Evolutionary conservation across 2,113 vertebrate genomes (phyloP).

Genomic region (Xenopus laevis): DNA sequence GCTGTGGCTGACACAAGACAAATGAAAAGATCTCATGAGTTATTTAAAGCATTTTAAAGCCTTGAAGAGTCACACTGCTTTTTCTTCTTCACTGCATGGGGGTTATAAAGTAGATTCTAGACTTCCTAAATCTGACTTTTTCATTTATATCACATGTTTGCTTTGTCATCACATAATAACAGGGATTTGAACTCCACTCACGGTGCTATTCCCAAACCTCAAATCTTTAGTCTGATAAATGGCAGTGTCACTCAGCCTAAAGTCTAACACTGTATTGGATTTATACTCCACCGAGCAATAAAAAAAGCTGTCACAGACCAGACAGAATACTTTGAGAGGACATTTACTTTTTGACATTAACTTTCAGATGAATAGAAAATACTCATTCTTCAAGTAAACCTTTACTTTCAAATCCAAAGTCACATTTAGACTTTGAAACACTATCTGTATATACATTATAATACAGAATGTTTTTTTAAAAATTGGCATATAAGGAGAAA

Average conservation of each 20-base stretch:
- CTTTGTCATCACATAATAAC: slow-evolving; percentile 2
- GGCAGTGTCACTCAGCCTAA: slow-evolving; percentile 4
- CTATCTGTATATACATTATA: too few relatives aligned
- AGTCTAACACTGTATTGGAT: slow-evolving; percentile 7
- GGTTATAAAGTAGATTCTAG: neutral
- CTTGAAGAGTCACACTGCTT: too few relatives aligned
- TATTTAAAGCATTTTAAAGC: too few relatives aligned
- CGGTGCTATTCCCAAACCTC: neutral
- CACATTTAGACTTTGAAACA: neutral
- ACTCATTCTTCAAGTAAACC: neutral
- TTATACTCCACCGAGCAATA: slow-evolving; percentile 5
- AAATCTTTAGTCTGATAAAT: slow-evolving; percentile 6
- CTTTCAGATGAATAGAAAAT: neutral
- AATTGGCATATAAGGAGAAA: too few relatives aligned
- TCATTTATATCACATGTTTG: neutral
- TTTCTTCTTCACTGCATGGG: neutral
- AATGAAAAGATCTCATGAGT: too few relatives aligned
- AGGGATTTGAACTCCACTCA: slow-evolving; percentile 3
- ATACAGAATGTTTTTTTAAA: too few relatives aligned
- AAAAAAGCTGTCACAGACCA: slow-evolving; percentile 11
- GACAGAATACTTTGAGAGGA: neutral
- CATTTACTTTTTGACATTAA: slow-evolving; percentile 8
- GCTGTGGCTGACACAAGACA: too few relatives aligned
- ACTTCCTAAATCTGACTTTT: neutral
- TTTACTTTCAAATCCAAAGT: neutral